Evolutionary conservation across 2,797 vertebrate species (phyloP), one percentile per base, ranked within the genome.

Genomic region (Brachyalestes nurse): DNA sequence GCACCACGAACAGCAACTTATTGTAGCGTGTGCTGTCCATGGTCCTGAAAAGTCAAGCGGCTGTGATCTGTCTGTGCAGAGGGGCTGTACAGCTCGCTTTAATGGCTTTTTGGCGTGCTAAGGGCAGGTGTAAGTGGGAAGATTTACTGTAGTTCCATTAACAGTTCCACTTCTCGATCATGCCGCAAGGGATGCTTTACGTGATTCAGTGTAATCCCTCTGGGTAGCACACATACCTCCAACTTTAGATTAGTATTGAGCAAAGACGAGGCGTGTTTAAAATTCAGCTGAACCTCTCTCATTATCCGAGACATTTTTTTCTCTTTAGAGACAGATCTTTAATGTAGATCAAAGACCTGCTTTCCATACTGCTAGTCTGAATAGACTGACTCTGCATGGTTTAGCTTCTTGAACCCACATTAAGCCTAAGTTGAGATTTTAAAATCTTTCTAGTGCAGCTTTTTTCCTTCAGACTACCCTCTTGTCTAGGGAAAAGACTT

Each of bases 1-100:
- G 69, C 25, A 79, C 85, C 83, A 83, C 2, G 78, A 76, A 83
- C 70, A 83, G 81, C 23, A 23, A 25, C 75, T 80, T 38, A 13
- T 25, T 45, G 23, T 12, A 8, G 12, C 28, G 17, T 12, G 12
- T 3, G 38, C 78, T 87, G 77, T 86, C 79, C 71, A 28, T 73
- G 77, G 81, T 83, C 12, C 81, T 86, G 79, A 80, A 77, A 49
- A 14, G 6, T 69, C 53, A 67, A 55, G 70, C 23, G 19, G 61
- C 21, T 17, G 21, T 55, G 14, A 75, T 61, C 16, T 19, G 66
- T 51, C 21, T 77, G 71, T 75, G 65, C 38, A 70, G 34, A 58
- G 51, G 71, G 53, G 51, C 53, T 55, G 70, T 72, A 38, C 34
- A 40, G 28, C 25, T 9, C 21, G 53, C 64, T 21, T 34, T 53